Evolutionary conservation across 2,113 vertebrate species (phyloP), one percentile per base, ranked within the genome.

Genomic region (Platichthys flesus): DNA sequence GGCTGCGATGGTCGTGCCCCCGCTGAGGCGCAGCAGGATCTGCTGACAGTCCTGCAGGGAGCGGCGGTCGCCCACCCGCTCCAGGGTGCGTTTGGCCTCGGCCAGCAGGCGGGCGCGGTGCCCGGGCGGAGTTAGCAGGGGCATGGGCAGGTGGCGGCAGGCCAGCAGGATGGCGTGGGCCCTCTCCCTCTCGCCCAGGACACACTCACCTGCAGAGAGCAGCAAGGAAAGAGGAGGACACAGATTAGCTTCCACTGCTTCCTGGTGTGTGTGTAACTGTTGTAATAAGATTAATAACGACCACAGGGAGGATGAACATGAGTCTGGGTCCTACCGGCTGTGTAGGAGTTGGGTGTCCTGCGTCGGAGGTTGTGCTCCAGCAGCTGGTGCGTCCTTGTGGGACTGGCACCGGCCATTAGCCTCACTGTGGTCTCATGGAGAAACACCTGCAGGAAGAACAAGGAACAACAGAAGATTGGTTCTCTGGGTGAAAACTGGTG

Each of bases 331-430:
- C 59, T 57, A 94, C 92, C 93, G 6, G 88, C 75, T 16, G 88
- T 82, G 81, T 87, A 83, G 3, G 89, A 78, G 79, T 64, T 86
- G 78, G 95, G 61, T 68, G 88, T 0, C 54, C 97, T 93, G 20
- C 97, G 92, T 52, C 97, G 93, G 66, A 99, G 91, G 88, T 97
- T 97, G 93, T 99, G 97, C 82, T 99, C 97, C 92, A 99, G 92
- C 75, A 99, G 95, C 93, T 97, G 98, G 92, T 99, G 98, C 9
- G 98, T 99, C 37, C 98, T 95, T 1, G 98, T 99, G 31, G 98
- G 98, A 92, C 98, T 99, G 86, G 98, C 98, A 58, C 98, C 98
- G 0, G 98, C 98, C 98, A 99, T 99, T 85, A 99, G 90, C 65
- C 98, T 95, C 83, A 99, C 97, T 0, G 97, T 99, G 67, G 98